These are phyloP conservation scores for Helostoma temminkii DNA, from an alignment of 2,797 vertebrate species.

Conservation along the genomic window DNA sequence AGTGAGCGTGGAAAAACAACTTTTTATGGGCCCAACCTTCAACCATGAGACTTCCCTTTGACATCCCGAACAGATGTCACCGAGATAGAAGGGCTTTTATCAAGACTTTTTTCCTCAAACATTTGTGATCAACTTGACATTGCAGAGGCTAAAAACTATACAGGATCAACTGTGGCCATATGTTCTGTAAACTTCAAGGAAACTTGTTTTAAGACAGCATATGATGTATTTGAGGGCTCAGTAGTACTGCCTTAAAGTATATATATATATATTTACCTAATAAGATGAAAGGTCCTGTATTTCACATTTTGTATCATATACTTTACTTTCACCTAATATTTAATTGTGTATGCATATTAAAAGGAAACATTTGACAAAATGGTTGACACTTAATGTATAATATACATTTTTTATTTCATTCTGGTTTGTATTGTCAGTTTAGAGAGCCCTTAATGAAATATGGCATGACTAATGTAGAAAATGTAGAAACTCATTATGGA, in stretches of 20 bases:
- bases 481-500: conserved; percentile 22
- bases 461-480: conserved; percentile 24
- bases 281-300: conserved; percentile 33
- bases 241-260: conserved; percentile 78
- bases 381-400: conserved; percentile 63
- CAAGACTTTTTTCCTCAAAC: conserved; percentile 60
- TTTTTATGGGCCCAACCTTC: conserved; percentile 39
- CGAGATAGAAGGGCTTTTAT: conserved; percentile 79
- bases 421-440: conserved; percentile 37
- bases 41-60: conserved; percentile 47
- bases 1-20: conserved; percentile 31
- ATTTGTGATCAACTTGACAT: conserved; percentile 39
- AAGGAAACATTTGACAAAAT: conserved; percentile 16
- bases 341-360: conserved; percentile 39
- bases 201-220: conserved; percentile 19
- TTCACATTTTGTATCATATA: conserved; percentile 39
- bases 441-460: conserved; percentile 45
- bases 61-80: conserved; percentile 51
- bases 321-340: conserved; percentile 47
- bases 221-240: conserved; percentile 66
- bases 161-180: conserved; percentile 43
- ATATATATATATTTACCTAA: conserved; percentile 48
- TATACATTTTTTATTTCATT: conserved; percentile 68
- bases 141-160: conserved; percentile 19
- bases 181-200: conserved; percentile 18